These are phyloP conservation scores for Hemicentrotus pulcherrimus DNA, from an alignment of 35 echinoderm and acorn worm species.

Conservation along the genomic window DNA sequence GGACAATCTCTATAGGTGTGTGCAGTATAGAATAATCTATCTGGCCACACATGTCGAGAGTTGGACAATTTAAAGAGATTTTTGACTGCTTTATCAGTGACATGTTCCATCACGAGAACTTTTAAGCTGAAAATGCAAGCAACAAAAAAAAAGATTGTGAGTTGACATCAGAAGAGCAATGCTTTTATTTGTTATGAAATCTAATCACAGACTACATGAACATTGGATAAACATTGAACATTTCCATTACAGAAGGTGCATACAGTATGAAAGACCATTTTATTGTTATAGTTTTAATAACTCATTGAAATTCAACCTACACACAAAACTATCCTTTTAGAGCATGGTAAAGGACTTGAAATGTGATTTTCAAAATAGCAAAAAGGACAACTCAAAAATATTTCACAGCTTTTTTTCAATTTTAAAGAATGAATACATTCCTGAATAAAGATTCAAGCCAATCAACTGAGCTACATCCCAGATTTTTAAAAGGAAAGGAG, in stretches of 20 bases:
- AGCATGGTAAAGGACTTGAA: too few relatives aligned
- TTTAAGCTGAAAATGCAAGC: too few relatives aligned
- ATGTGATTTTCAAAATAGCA: too few relatives aligned
- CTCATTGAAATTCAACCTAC: too few relatives aligned
- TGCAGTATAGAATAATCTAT: neutral
- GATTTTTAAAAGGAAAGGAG: neutral
- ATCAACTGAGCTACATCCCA: neutral
- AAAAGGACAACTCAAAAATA: too few relatives aligned
- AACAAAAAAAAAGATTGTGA: too few relatives aligned
- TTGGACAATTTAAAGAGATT: neutral
- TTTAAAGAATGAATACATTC: neutral
- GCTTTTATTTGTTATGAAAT: neutral
- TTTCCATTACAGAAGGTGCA: neutral
- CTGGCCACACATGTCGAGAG: neutral
- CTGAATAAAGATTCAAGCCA: neutral
- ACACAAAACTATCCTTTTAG: too few relatives aligned
- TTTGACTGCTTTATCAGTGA: neutral
- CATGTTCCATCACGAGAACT: neutral
- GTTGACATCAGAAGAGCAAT: too few relatives aligned
- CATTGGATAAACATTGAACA: neutral
- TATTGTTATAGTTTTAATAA: too few relatives aligned
- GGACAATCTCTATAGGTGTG: neutral
- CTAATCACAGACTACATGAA: neutral
- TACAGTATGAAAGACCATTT: too few relatives aligned
- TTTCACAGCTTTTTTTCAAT: neutral